Conservation (phyloP, 2,113 vertebrate species). For the Myrmecophaga tridactyla region DNA sequence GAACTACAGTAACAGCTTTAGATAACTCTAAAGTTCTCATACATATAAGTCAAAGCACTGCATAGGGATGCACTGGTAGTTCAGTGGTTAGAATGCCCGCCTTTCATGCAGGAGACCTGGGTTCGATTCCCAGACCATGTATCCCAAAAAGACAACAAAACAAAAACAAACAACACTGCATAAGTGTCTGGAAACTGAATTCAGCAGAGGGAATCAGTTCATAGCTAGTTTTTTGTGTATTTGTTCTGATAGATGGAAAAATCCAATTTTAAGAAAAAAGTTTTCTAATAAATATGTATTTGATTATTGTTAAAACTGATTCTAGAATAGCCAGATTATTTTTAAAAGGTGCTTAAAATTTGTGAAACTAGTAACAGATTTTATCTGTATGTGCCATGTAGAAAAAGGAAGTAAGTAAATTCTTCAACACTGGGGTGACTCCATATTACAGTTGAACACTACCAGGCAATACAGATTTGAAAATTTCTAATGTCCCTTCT, state of each 20-base stretch:
- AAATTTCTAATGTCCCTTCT: background rate
- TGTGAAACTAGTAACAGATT: conserved; percentile 21
- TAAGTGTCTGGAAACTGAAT: background rate
- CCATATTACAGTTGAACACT: background rate
- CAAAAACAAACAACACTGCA: too few relatives aligned
- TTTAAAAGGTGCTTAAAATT: background rate
- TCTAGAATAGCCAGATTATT: background rate
- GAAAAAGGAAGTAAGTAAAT: conserved; percentile 35
- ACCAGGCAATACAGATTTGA: background rate
- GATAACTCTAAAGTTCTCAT: background rate
- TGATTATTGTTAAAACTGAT: background rate
- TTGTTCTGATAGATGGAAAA: conserved; percentile 4
- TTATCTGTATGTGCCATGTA: background rate
- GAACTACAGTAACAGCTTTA: background rate
- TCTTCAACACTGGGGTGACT: background rate
- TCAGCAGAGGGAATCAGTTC: background rate
- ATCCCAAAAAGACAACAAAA: too few relatives aligned
- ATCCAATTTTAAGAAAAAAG: conserved; percentile 18
- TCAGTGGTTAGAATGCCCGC: too few relatives aligned
- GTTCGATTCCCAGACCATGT: too few relatives aligned
- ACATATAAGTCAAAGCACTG: background rate
- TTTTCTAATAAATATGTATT: background rate
- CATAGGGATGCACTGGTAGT: too few relatives aligned
- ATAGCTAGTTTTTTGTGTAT: background rate
- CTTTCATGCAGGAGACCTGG: too few relatives aligned